Percentiles rank a stretch among this genome's conserved stretches.
Conservation (phyloP, 2,888 invertebrate species). For the Rhodophaea formosa region DNA sequence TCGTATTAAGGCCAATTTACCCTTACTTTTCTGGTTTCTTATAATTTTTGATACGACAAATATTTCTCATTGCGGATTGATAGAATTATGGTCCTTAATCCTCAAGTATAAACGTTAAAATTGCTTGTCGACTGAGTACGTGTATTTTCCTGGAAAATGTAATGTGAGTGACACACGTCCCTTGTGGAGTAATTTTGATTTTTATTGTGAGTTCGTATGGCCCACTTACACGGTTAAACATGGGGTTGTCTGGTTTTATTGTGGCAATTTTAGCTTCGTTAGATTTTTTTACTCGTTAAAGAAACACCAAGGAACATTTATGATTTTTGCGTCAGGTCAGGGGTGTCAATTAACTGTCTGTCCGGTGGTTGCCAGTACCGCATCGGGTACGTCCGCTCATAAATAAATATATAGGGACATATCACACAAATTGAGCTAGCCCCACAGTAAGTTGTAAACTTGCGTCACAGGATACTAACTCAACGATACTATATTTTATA, state of each 20-base stretch:
- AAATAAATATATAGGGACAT: too few relatives aligned
- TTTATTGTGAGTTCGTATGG: not conserved
- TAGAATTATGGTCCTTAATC: not conserved
- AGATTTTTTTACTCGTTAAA: too few relatives aligned
- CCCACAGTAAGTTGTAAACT: too few relatives aligned
- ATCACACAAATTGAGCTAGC: too few relatives aligned
- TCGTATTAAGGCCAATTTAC: not conserved
- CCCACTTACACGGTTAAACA: not conserved
- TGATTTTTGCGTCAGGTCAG: too few relatives aligned
- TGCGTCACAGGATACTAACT: too few relatives aligned
- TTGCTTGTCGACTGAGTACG: not conserved
- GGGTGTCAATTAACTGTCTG: too few relatives aligned
- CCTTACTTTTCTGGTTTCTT: not conserved
- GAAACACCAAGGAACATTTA: too few relatives aligned
- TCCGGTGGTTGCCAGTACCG: too few relatives aligned
- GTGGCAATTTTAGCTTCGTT: not conserved
- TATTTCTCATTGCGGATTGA: not conserved
- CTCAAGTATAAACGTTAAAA: not conserved
- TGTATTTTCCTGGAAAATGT: not conserved
- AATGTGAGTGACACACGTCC: not conserved
- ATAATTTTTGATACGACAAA: not conserved
- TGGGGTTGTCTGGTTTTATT: not conserved
- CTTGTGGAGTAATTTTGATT: not conserved
- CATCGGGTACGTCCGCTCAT: too few relatives aligned
- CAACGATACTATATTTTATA: too few relatives aligned